A percentile compares a stretch with the other conserved stretches of the same genome.
Evolutionary conservation across 2,888 invertebrate genomes (phyloP).

Genomic region (Kryphioiulus occultus): DNA sequence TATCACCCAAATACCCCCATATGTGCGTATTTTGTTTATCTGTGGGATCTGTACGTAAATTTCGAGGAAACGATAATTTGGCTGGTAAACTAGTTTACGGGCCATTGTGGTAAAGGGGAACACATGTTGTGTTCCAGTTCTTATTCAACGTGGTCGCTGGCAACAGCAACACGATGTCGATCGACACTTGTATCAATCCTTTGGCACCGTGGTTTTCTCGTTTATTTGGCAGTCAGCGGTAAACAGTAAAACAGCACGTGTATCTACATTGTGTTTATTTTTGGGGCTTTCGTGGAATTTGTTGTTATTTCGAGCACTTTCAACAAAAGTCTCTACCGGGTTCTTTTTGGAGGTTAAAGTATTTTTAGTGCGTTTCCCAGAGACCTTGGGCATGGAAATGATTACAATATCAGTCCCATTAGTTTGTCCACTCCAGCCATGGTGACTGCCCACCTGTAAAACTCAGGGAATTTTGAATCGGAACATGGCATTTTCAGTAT

Average conservation of each 20-base stretch:
- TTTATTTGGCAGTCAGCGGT: background rate
- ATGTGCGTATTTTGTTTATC: background rate
- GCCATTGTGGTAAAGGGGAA: background rate
- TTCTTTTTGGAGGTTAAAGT: slow-evolving; percentile 18
- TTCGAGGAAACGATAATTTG: background rate
- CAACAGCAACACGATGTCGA: background rate
- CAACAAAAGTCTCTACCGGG: background rate
- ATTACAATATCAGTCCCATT: background rate
- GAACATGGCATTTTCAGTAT: too few species aligned
- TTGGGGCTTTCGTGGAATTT: background rate
- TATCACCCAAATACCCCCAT: background rate
- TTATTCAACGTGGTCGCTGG: background rate
- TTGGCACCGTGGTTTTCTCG: background rate
- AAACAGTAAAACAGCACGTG: background rate
- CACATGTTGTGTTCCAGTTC: slow-evolving; percentile 17
- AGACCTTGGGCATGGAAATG: background rate
- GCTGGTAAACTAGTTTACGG: background rate
- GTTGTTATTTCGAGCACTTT: background rate
- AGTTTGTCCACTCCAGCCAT: background rate
- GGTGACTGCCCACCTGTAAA: too few species aligned
- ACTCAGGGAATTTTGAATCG: too few species aligned
- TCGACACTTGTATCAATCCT: background rate
- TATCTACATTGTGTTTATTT: background rate
- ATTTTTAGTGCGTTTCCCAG: background rate
- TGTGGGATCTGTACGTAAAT: background rate